These are phyloP conservation scores for Agonopterix subpropinquella DNA, from an alignment of 2,888 invertebrate genomes.

Conservation along the genomic window DNA sequence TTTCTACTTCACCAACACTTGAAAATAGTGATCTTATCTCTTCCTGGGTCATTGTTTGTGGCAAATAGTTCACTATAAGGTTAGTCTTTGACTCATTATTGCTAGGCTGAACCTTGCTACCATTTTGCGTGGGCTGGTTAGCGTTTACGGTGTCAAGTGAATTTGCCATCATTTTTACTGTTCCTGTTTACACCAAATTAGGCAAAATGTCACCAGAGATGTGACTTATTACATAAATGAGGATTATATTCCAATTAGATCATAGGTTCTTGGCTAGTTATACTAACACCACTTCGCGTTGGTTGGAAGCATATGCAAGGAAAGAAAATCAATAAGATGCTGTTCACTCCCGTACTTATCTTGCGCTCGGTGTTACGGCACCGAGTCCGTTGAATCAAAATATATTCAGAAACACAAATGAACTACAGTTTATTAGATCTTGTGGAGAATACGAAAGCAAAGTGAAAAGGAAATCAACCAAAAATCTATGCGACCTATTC, in stretches of 20 bases:
- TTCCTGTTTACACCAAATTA: constrained; percentile 49
- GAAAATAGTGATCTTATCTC: constrained; percentile 96
- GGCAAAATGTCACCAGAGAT: constrained; percentile 45
- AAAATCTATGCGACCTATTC: constrained; percentile 76
- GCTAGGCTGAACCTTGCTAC: constrained; percentile 79
- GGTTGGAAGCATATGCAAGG: constrained; percentile 74
- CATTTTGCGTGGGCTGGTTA: constrained; percentile 83
- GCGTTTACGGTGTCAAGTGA: constrained; percentile 68
- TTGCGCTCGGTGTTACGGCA: constrained; percentile 53
- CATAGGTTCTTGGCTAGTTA: constrained; percentile 47
- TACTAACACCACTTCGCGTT: constrained; percentile 69
- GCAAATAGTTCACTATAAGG: constrained; percentile 99
- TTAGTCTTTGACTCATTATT: constrained; percentile 97
- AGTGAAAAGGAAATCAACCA: constrained; percentile 76
- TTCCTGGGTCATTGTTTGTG: constrained; percentile 99
- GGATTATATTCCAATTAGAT: constrained; percentile 44
- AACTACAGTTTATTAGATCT: constrained; percentile 70
- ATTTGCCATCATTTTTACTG: constrained; percentile 72
- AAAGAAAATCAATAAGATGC: constrained; percentile 77
- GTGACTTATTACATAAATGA: constrained; percentile 33
- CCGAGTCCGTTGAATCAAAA: constrained; percentile 63
- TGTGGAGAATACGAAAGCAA: constrained; percentile 68
- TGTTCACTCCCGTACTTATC: constrained; percentile 70
- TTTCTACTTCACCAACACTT: constrained; percentile 97
- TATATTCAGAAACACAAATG: constrained; percentile 63